Evolutionary conservation across 2,888 invertebrate genomes (phyloP).

Genomic region (Conus canariensis): DNA sequence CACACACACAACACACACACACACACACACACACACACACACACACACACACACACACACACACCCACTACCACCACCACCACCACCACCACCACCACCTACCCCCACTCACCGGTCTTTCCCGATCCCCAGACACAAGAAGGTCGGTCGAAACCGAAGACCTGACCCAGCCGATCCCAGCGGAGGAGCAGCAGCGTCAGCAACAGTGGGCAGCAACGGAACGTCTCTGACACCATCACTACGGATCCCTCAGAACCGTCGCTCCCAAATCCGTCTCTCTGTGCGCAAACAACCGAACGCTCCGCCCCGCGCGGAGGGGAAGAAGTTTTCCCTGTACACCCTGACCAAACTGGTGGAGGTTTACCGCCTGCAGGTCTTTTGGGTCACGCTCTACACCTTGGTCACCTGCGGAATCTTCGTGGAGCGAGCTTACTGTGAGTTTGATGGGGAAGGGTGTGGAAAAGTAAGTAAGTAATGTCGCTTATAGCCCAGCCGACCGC

Average conservation of each 20-base stretch:
- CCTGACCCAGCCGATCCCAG: too few relatives aligned
- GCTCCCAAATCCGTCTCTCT: constrained; percentile 33
- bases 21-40: too few relatives aligned
- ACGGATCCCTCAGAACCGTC: not conserved
- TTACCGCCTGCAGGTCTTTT: constrained; percentile 82
- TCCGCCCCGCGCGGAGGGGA: not conserved
- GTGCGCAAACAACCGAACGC: not conserved
- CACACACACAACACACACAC: too few relatives aligned
- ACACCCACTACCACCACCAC: not conserved
- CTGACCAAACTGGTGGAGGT: constrained; percentile 79
- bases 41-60: too few relatives aligned
- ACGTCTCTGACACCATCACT: not conserved
- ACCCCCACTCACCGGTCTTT: too few relatives aligned
- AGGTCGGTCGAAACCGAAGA: too few relatives aligned
- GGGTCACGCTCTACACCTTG: constrained; percentile 81
- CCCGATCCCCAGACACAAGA: too few relatives aligned
- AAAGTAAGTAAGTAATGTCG: not conserved
- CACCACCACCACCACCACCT: too few relatives aligned
- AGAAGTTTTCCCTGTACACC: constrained; percentile 46
- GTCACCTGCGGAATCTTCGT: constrained; percentile 81
- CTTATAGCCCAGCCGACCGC: too few relatives aligned
- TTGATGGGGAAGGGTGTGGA: not conserved
- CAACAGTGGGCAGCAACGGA: too few relatives aligned
- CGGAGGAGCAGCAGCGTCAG: not conserved
- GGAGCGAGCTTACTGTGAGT: constrained; percentile 75